Conservation (phyloP, 2,888 invertebrate species). For the Aproaerema taeniolella region DNA sequence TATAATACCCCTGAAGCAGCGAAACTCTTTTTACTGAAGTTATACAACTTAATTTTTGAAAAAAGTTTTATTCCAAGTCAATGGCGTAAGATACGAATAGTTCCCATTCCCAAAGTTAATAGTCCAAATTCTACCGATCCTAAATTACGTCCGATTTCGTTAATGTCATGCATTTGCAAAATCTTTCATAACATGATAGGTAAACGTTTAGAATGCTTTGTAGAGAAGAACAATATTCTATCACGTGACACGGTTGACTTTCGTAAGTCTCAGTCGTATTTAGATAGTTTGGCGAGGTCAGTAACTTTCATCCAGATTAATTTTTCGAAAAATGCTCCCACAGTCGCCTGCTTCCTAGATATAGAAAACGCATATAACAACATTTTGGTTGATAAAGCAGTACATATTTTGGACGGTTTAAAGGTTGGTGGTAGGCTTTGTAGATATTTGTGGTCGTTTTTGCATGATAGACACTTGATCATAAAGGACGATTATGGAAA, state of each 20-base stretch:
- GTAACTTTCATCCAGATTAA: neutral
- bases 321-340: neutral
- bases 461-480: neutral
- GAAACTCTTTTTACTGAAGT: no score
- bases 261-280: slow-evolving; percentile 6
- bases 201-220: slow-evolving; percentile 6
- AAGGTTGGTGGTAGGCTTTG: neutral
- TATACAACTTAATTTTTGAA: neutral
- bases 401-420: neutral
- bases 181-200: slow-evolving; percentile 11
- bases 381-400: neutral
- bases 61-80: neutral
- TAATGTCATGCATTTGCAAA: slow-evolving; percentile 10
- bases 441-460: neutral
- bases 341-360: no score
- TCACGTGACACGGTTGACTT: slow-evolving; percentile 4
- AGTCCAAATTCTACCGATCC: neutral
- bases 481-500: neutral
- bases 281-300: neutral
- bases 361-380: no score
- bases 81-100: neutral
- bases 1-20: no score
- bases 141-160: slow-evolving; percentile 9
- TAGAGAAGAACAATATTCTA: slow-evolving; percentile 8
- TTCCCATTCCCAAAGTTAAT: neutral